Percentiles rank a stretch among this genome's conserved stretches.
These are phyloP conservation scores for Kryptolebias marmoratus DNA, from an alignment of 2,113 vertebrate genomes.

Conservation along the genomic window DNA sequence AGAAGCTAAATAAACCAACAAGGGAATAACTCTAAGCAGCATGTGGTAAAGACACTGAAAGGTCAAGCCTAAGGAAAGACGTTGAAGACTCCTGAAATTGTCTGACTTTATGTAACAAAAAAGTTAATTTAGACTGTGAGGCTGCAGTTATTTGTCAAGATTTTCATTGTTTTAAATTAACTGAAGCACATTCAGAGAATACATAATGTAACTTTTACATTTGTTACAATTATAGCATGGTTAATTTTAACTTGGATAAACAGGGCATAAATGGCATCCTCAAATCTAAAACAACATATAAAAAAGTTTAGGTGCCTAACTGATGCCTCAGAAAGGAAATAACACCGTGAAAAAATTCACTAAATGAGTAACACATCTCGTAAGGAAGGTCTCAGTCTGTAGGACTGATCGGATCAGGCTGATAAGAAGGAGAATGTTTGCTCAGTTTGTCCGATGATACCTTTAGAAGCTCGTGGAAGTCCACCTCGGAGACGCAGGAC, in stretches of 20 bases:
- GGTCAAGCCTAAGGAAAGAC: background rate
- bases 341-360: background rate
- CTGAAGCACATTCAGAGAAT: background rate
- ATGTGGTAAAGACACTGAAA: background rate
- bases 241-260: no score
- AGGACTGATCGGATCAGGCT: background rate
- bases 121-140: no score
- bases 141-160: no score
- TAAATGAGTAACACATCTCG: no score
- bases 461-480: constrained; percentile 81
- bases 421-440: background rate
- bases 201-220: no score
- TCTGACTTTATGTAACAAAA: no score
- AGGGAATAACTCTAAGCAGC: background rate
- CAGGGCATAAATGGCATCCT: no score
- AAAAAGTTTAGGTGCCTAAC: background rate
- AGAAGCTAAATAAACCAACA: background rate
- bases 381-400: background rate
- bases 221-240: no score
- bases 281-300: no score
- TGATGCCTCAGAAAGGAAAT: background rate
- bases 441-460: constrained; percentile 60
- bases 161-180: background rate
- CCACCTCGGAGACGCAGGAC: constrained; percentile 77
- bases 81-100: no score